Evolutionary conservation across 2,797 vertebrate species (phyloP), one percentile per base, ranked within the genome.

Genomic region (Cuniculus paca): DNA sequence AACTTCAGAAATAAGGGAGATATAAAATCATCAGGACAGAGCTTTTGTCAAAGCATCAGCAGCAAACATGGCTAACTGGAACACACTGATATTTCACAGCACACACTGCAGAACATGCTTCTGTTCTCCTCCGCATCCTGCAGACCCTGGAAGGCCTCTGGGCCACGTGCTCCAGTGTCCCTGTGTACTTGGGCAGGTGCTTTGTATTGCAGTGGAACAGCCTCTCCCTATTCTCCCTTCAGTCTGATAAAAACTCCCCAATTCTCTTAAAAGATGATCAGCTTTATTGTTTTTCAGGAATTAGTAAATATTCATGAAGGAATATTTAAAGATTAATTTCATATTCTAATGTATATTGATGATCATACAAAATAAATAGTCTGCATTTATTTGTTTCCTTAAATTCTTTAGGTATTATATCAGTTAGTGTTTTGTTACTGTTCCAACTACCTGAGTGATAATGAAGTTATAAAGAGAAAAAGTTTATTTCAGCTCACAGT

Each of bases 21-120:
- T 65, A 31, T 89, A 74, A 68, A 79, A 28, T 45, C 80, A 74
- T 74, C 58, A 89, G 72, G 26, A 75, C 68, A 58, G 86, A 60
- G 52, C 95, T 61, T 96, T 92, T 91, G 75, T 75, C 1, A 2
- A 91, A 77, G 77, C 17, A 74, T 94, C 93, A 94, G 61, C 19
- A 2, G 77, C 81, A 88, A 84, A 54, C 14, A 75, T 88, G 80
- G 45, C 58, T 92, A 8, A 72, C 12, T 7, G 74, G 70, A 75
- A 79, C n/a, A 75, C 63, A 63, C 78, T 42, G 85, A 83, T 60
- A 50, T 61, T 65, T 2, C 1, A 17, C 74, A 45, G 58, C 26
- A 48, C 70, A 54, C 36, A 26, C 20, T 26, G 12, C 3, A n/a
- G 63, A 86, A 48, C 20, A 31, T 63, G 5, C n/a, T 87, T 89